Percentiles rank a stretch among this genome's conserved stretches.
Evolutionary conservation across 2,797 vertebrate species (phyloP).

Genomic region (Smutsia temminckii): DNA sequence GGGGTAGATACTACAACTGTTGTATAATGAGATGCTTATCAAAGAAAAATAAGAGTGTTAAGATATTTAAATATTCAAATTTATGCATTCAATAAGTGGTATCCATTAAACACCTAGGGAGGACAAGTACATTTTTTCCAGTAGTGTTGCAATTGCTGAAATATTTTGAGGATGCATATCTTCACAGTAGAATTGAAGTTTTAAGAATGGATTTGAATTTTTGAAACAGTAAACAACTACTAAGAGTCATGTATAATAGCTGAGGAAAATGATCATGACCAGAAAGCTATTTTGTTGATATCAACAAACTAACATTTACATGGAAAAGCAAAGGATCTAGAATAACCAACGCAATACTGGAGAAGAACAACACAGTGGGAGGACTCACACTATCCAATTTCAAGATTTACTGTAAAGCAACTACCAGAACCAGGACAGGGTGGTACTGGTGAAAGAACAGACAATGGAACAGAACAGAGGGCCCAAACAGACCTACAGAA

Average conservation of each 20-base stretch:
- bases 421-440: background rate
- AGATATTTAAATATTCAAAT: constrained; percentile 62
- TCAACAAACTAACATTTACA: background rate
- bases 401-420: background rate
- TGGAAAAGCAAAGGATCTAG: background rate
- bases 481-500: background rate
- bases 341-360: background rate
- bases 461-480: background rate
- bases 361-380: background rate
- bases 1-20: background rate
- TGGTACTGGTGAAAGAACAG: background rate
- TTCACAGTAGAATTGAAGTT: background rate
- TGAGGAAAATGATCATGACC: background rate
- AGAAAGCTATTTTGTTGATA: background rate
- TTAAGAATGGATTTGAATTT: constrained; percentile 16
- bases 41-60: constrained; percentile 41
- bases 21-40: constrained; percentile 22
- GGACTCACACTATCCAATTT: background rate
- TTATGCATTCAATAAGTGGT: constrained; percentile 31
- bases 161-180: constrained; percentile 19
- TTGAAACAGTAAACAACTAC: background rate
- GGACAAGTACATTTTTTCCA: constrained; percentile 23
- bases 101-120: background rate
- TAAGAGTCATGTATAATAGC: background rate
- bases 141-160: background rate